Percentiles rank a stretch among this genome's conserved stretches.
Evolutionary conservation across 2,888 invertebrate genomes (phyloP).

Genomic region (Nezara viridula): DNA sequence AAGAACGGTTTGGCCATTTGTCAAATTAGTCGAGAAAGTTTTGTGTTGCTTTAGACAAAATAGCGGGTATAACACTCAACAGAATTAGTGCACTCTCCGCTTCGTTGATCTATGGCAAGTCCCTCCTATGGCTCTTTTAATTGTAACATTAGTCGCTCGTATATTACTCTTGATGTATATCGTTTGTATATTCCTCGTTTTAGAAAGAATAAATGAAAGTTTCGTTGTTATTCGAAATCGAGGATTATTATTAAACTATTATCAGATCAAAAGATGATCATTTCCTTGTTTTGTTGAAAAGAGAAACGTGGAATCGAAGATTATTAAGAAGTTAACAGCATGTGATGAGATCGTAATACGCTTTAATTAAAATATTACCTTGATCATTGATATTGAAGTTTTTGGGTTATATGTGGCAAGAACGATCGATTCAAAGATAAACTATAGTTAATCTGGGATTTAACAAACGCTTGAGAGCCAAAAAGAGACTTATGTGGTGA

Average conservation of each 20-base stretch:
- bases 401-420: too few relatives aligned
- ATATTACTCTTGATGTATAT: slow-evolving; percentile 21
- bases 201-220: neutral
- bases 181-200: neutral
- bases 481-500: too few relatives aligned
- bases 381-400: too few relatives aligned
- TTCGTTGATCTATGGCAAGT: slow-evolving; percentile 11
- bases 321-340: neutral
- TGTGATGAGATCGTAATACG: too few relatives aligned
- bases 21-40: slow-evolving; percentile 52
- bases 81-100: slow-evolving; percentile 50
- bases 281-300: too few relatives aligned
- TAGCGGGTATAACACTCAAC: slow-evolving; percentile 51
- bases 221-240: neutral
- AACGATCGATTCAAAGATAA: too few relatives aligned
- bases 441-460: too few relatives aligned
- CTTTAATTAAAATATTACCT: too few relatives aligned
- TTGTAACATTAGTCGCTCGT: slow-evolving; percentile 44
- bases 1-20: slow-evolving; percentile 56
- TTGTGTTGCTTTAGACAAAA: slow-evolving; percentile 34
- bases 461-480: too few relatives aligned
- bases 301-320: neutral
- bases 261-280: neutral
- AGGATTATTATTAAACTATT: neutral
- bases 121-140: neutral